These are phyloP conservation scores for Oncorhynchus nerka DNA, from an alignment of 2,113 vertebrate species.

Conservation along the genomic window DNA sequence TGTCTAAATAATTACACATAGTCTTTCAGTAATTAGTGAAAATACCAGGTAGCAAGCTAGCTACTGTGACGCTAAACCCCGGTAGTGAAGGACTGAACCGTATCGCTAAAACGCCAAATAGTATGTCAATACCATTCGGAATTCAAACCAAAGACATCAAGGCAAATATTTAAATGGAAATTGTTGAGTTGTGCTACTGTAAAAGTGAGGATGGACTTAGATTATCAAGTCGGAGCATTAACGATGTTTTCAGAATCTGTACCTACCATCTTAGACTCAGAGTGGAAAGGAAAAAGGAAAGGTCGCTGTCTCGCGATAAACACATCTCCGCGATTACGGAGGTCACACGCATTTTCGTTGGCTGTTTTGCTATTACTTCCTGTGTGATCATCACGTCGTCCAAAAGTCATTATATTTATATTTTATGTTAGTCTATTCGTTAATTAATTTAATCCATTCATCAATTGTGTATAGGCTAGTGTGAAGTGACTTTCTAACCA, in stretches of 20 bases:
- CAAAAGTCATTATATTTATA: background rate
- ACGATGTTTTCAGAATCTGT: conserved; percentile 5
- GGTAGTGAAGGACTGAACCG: too few species aligned
- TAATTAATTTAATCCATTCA: too few species aligned
- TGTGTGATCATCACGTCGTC: background rate
- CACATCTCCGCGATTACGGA: conserved; percentile 41
- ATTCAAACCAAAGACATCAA: background rate
- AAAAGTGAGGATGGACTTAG: conserved; percentile 61
- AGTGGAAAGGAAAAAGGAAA: conserved; percentile 78
- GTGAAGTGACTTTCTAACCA: too few species aligned
- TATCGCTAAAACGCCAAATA: background rate
- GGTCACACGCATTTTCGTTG: conserved; percentile 28
- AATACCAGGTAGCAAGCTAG: too few species aligned
- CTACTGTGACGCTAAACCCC: too few species aligned
- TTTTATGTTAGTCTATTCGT: background rate
- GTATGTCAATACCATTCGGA: background rate
- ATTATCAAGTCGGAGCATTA: conserved; percentile 41
- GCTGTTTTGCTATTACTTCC: conserved; percentile 34
- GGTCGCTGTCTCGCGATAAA: conserved; percentile 74
- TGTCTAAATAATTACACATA: too few species aligned
- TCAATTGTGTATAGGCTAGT: too few species aligned
- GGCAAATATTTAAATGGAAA: background rate
- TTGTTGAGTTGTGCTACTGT: background rate
- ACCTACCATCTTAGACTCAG: conserved; percentile 81
- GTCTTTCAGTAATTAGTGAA: too few species aligned